These are phyloP conservation scores for Encarsia formosa DNA, from an alignment of 2,888 invertebrate genomes.

Conservation along the genomic window DNA sequence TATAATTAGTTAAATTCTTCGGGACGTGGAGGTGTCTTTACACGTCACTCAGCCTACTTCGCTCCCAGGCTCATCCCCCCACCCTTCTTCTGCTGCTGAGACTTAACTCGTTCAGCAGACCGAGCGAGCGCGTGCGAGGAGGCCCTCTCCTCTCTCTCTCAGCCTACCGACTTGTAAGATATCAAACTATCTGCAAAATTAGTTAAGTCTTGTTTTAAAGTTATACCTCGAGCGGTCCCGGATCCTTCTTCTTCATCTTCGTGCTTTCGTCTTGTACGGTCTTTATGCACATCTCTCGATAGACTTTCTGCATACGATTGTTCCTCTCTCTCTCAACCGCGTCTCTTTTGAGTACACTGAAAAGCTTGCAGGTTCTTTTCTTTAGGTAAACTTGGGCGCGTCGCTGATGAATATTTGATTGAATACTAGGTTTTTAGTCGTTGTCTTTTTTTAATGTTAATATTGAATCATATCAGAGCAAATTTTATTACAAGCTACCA, in stretches of 20 bases:
- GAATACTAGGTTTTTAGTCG: too few species aligned
- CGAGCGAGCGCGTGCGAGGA: conserved; percentile 24
- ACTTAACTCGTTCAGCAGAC: conserved; percentile 20
- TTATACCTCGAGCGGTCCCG: conserved; percentile 28
- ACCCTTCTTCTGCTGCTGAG: conserved; percentile 19
- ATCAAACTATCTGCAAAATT: conserved; percentile 50
- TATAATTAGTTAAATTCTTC: conserved; percentile 52
- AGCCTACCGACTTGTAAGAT: conserved; percentile 40
- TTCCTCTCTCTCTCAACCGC: too few species aligned
- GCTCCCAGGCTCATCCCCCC: conserved; percentile 47
- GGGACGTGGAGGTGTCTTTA: conserved; percentile 50
- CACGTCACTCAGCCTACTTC: conserved; percentile 50
- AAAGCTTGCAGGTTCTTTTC: too few species aligned
- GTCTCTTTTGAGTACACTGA: too few species aligned
- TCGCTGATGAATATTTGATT: too few species aligned
- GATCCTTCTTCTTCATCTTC: neutral
- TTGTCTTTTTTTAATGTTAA: too few species aligned
- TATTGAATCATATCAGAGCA: too few species aligned
- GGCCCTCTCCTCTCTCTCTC: conserved; percentile 35
- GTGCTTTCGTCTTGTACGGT: neutral
- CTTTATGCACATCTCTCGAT: too few species aligned
- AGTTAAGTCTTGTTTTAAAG: conserved; percentile 50
- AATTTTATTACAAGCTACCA: too few species aligned
- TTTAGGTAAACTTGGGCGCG: too few species aligned
- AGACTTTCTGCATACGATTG: too few species aligned